phyloP scores from a whole-genome alignment of 2,113 vertebrate species.

The Chloroceryle aenea region DNA sequence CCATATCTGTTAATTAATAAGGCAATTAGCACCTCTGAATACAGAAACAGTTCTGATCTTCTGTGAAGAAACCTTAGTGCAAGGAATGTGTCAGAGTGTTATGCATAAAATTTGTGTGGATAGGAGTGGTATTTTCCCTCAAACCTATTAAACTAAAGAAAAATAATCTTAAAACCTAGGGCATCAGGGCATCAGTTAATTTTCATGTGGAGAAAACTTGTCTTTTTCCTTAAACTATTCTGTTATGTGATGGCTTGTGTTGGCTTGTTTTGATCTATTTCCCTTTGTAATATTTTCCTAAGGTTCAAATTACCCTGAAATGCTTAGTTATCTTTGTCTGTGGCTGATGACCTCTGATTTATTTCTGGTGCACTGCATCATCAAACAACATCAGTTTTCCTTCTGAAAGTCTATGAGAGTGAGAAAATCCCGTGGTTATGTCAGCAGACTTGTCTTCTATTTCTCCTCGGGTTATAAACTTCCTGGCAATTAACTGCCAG shows the following conservation, averaged over 20 bases:
- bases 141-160: neutral
- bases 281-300: neutral
- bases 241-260: neutral
- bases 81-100: neutral
- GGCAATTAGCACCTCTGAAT: neutral
- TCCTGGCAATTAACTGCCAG: neutral
- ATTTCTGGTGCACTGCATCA: neutral
- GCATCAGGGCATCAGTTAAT: neutral
- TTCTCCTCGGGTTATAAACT: neutral
- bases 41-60: neutral
- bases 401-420: neutral
- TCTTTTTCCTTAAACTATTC: neutral
- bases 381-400: neutral
- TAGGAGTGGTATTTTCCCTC: neutral
- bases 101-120: neutral
- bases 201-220: neutral
- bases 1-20: neutral
- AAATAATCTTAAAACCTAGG: neutral
- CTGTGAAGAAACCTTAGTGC: neutral
- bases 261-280: neutral
- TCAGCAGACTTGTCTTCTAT: neutral
- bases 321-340: neutral
- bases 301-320: neutral
- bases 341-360: neutral
- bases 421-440: neutral